Evolutionary conservation across 2,797 vertebrate genomes (phyloP), one percentile per base, ranked within the genome.

Genomic region (Acrossocheilus wenchowensis): DNA sequence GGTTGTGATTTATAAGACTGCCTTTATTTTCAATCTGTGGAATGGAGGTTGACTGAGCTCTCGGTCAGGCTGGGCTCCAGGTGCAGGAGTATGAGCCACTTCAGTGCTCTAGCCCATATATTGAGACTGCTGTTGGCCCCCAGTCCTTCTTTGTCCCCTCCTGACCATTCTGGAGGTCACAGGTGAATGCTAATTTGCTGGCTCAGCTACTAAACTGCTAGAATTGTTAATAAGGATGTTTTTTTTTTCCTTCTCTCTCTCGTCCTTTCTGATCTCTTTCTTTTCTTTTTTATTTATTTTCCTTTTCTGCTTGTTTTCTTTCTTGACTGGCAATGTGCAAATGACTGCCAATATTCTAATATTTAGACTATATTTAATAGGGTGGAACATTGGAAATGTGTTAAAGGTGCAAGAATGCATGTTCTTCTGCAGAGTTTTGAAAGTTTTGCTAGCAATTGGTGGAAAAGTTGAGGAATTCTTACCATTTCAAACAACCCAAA

Each of bases 401-500:
- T 50, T 50, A 6, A 73, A n/a, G 52, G 45, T 48, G 6, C 19
- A 62, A 62, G n/a, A 34, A 77, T 23, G 5, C 9, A 34, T n/a
- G 8, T 50, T 15, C 36, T 84, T 21, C n/a, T 23, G 5, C 36
- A 83, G 30, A 64, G 54, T 64, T 48, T 74, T 83, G 5, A 17
- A 62, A 74, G 41, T 34, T 64, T 75, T 62, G 7, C 57, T n/a
- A 48, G 60, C 36, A 9, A 41, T 64, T 17, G 57, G 45, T 77
- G n/a, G 1, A 62, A 62, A 83, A 45, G 52, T 60, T 82, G 26
- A 17, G 12, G 21, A 30, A 64, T 48, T 6, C 45, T 77, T 52
- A 78, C 14, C 73, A 78, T 84, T 84, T 84, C 73, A 84, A 78
- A 50, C 30, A 36, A 41, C 34, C 14, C 30, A 26, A 26, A 84